phyloP scores from a whole-genome alignment of 2,113 vertebrate genomes.

The Halcyon malimbica region DNA sequence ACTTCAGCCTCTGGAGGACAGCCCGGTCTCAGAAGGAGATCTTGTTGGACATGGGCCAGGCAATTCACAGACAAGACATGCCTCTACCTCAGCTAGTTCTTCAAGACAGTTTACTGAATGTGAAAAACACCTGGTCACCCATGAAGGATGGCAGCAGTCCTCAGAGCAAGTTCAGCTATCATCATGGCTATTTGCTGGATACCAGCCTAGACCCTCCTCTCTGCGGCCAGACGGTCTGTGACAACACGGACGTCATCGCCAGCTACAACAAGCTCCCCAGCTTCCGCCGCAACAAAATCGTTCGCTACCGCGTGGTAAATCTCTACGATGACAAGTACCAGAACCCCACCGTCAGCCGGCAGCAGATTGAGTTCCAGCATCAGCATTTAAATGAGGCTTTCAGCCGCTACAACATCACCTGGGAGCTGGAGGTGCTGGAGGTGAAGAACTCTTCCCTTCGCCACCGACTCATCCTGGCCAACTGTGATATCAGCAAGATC shows the following conservation, averaged over 20 bases:
- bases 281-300: slow-evolving; percentile 88
- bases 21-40: slow-evolving; percentile 90
- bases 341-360: slow-evolving; percentile 87
- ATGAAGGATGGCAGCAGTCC: slow-evolving; percentile 92
- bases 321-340: slow-evolving; percentile 81
- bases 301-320: slow-evolving; percentile 94
- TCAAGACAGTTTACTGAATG: slow-evolving; percentile 91
- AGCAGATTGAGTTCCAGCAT: slow-evolving; percentile 96
- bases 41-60: slow-evolving; percentile 84
- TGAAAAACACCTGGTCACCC: slow-evolving; percentile 88
- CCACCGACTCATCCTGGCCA: slow-evolving; percentile 90
- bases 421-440: slow-evolving; percentile 92
- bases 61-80: slow-evolving; percentile 74
- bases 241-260: slow-evolving; percentile 88
- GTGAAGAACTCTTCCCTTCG: slow-evolving; percentile 91
- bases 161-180: slow-evolving; percentile 74
- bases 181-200: slow-evolving; percentile 83
- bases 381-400: slow-evolving; percentile 92
- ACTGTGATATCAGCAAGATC: slow-evolving; percentile 96
- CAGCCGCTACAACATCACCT: slow-evolving; percentile 91
- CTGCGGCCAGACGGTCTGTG: slow-evolving; percentile 95
- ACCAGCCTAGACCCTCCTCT: slow-evolving; percentile 87
- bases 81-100: slow-evolving; percentile 91
- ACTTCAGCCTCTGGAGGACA: slow-evolving; percentile 89
- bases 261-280: slow-evolving; percentile 91